Evolutionary conservation across 2,113 vertebrate species (phyloP).

Genomic region (Lonchura striata): DNA sequence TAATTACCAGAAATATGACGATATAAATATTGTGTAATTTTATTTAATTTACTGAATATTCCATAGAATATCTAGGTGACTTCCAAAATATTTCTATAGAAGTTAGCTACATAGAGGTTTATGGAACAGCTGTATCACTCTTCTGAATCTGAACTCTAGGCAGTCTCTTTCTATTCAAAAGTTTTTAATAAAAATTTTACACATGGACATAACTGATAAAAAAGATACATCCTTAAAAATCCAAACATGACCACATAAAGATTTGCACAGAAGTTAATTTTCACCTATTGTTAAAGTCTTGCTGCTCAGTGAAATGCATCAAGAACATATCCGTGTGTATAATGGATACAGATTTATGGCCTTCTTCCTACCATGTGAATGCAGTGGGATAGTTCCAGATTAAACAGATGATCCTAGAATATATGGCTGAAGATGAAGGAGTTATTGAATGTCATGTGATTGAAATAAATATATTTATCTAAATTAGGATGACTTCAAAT

Average conservation of each 20-base stretch:
- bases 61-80: background rate
- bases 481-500: background rate
- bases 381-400: background rate
- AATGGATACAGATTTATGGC: background rate
- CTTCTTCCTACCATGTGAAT: background rate
- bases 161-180: background rate
- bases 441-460: background rate
- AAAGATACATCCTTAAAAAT: background rate
- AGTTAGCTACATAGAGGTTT: rapidly evolving
- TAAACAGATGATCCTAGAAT: background rate
- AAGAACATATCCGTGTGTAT: rapidly evolving
- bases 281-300: background rate
- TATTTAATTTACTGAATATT: background rate
- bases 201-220: background rate
- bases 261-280: background rate
- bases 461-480: background rate
- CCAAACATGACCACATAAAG: background rate
- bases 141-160: background rate
- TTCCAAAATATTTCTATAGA: background rate
- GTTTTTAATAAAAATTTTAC: background rate
- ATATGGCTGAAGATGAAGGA: background rate
- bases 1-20: background rate
- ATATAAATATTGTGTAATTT: background rate
- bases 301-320: background rate
- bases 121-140: background rate